Conservation (phyloP, 2,888 invertebrate genomes). For the Girardia tigrina region DNA sequence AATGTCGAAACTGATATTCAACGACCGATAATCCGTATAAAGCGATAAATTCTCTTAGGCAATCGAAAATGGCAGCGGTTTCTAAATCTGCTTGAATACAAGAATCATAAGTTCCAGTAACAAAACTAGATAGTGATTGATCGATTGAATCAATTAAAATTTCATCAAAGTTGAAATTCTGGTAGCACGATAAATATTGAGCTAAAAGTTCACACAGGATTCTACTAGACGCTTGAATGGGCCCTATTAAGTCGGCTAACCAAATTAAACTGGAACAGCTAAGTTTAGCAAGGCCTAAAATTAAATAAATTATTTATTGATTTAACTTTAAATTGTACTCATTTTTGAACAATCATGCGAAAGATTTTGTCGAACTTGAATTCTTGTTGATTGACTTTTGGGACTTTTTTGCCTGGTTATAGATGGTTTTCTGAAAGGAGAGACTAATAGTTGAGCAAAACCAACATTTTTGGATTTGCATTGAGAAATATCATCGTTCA, state of each 20-base stretch:
- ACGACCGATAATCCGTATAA: background rate
- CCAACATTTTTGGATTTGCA: background rate
- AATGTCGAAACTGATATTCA: background rate
- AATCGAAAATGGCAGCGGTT: background rate
- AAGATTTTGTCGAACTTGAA: background rate
- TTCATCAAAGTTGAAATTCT: background rate
- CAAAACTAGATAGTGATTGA: background rate
- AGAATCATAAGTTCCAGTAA: background rate
- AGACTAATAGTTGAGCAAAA: background rate
- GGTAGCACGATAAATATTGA: background rate
- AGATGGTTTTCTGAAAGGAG: background rate
- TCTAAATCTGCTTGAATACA: background rate
- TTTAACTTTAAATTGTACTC: background rate
- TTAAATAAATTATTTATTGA: background rate
- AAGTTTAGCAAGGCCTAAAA: background rate
- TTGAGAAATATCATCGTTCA: background rate
- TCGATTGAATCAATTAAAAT: background rate
- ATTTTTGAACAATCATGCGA: background rate
- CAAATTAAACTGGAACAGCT: slow-evolving; percentile 20
- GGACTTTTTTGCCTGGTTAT: background rate
- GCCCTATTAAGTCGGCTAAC: background rate
- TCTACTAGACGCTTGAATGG: background rate
- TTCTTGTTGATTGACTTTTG: background rate
- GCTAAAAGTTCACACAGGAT: background rate
- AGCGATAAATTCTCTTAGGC: background rate